These are phyloP conservation scores for Melinaea menophilus DNA, from an alignment of 2,888 invertebrate genomes.

Conservation along the genomic window DNA sequence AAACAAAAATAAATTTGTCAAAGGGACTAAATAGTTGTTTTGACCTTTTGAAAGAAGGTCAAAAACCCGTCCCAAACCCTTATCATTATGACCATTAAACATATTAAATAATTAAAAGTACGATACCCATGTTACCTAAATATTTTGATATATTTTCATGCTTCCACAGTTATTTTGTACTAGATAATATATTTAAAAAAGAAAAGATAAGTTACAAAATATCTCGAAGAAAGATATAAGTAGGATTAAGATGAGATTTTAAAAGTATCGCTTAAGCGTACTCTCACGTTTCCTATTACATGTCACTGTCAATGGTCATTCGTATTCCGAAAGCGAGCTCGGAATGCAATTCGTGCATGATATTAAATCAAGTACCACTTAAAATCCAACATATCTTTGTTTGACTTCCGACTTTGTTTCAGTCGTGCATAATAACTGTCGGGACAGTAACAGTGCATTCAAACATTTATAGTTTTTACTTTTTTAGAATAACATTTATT, in stretches of 20 bases:
- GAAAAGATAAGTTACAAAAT: not conserved
- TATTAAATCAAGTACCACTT: constrained; percentile 55
- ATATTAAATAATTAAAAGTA: too few relatives aligned
- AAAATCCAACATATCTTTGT: constrained; percentile 28
- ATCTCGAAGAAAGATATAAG: not conserved
- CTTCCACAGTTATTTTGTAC: not conserved
- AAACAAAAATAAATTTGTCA: not conserved
- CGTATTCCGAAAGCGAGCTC: constrained; percentile 47
- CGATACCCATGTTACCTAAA: not conserved
- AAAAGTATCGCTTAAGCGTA: constrained; percentile 23
- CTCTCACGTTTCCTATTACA: constrained; percentile 43
- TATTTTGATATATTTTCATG: not conserved
- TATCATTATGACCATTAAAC: not conserved
- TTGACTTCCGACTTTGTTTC: constrained; percentile 7
- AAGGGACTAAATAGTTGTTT: constrained; percentile 4
- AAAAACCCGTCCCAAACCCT: constrained; percentile 3
- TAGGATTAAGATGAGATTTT: constrained; percentile 7
- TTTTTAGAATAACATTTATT: too few relatives aligned
- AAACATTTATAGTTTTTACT: too few relatives aligned
- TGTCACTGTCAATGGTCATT: constrained; percentile 46
- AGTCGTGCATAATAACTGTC: constrained; percentile 5
- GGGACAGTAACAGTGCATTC: not conserved
- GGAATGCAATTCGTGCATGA: constrained; percentile 48
- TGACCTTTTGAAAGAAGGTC: not conserved
- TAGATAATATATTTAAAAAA: too few relatives aligned